These are phyloP conservation scores for Zelostemma sp. DNA, from an alignment of 1,140 invertebrate species.

Conservation along the genomic window DNA sequence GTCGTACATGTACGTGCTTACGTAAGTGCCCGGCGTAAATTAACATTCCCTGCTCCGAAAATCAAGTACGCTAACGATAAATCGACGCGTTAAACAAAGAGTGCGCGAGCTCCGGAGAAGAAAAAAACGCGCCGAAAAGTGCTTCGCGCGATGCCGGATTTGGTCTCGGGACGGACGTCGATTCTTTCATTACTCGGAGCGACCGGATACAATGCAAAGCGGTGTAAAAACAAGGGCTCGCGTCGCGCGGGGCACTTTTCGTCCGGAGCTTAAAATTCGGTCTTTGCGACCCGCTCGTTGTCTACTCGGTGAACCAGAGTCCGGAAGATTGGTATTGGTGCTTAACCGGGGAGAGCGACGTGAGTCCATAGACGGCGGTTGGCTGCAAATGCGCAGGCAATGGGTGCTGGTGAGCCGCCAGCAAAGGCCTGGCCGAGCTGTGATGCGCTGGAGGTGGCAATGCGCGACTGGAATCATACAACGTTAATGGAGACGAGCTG, in stretches of 20 bases:
- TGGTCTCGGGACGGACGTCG: neutral
- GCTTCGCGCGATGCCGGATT: neutral
- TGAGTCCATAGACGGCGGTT: constrained; percentile 77
- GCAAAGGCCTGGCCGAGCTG: constrained; percentile 82
- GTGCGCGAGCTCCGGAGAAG: neutral
- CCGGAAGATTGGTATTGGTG: constrained; percentile 78
- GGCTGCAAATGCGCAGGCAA: constrained; percentile 87
- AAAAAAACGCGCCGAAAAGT: neutral
- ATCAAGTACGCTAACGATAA: too few species aligned
- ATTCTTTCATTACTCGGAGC: neutral
- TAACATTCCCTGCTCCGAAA: too few species aligned
- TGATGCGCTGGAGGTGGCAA: constrained; percentile 89
- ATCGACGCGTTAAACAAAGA: too few species aligned
- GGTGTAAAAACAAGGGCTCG: neutral
- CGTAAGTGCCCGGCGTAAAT: too few species aligned
- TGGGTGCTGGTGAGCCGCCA: constrained; percentile 82
- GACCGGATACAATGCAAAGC: neutral
- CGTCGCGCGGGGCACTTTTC: neutral
- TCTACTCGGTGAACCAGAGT: constrained; percentile 83
- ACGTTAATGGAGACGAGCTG: constrained; percentile 70
- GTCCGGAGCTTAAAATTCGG: neutral
- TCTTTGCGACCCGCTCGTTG: constrained; percentile 5
- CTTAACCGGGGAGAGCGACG: constrained; percentile 81
- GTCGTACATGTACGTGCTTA: neutral
- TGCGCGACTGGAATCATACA: constrained; percentile 76